Evolutionary conservation across 2,888 invertebrate genomes (phyloP), one percentile per base, ranked within the genome.

Genomic region (Tetragonisca angustula): DNA sequence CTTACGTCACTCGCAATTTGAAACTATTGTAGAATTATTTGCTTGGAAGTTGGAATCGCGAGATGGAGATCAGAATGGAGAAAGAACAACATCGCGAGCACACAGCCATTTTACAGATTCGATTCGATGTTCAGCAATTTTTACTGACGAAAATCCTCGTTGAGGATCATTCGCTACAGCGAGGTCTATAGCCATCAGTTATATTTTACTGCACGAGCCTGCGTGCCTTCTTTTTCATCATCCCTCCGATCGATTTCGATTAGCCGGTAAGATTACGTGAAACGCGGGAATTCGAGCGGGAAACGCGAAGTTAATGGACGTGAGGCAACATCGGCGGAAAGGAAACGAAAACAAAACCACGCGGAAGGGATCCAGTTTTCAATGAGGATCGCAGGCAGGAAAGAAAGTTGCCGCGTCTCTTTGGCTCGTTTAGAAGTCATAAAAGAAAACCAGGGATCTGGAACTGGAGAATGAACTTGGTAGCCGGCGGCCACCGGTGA

Each of bases 331-430:
- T 21, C n/a, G n/a, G 17, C 64, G 59, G 62, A 27, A 75, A 62
- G 49, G 56, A 80, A 62, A 17, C 9, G 21, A 11, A 78, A 87
- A 79, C 69, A 80, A 79, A 81, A 80, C 24, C 67, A 83, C 50
- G 36, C 79, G 79, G 83, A 85, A 87, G 68, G 76, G 49, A 54
- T 80, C 74, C 65, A 83, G 80, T 81, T 85, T 83, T 83, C 85
- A 72, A 85, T 77, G 56, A 49, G 59, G 52, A 74, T 76, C 36
- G 68, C 52, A 52, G 70, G 17, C 83, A 73, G 81, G 79, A 87
- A 87, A 87, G 87, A 87, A 87, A 87, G 87, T 83, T 61, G 75
- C 21, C 54, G 50, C 24, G 32, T 69, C 27, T 74, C 59, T 52
- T 43, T 43, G 43, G 32, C 9, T 24, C 32, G 70, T 6, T 75